These are phyloP conservation scores for Eupsilia transversa DNA, from an alignment of 2,888 invertebrate genomes.

Conservation along the genomic window DNA sequence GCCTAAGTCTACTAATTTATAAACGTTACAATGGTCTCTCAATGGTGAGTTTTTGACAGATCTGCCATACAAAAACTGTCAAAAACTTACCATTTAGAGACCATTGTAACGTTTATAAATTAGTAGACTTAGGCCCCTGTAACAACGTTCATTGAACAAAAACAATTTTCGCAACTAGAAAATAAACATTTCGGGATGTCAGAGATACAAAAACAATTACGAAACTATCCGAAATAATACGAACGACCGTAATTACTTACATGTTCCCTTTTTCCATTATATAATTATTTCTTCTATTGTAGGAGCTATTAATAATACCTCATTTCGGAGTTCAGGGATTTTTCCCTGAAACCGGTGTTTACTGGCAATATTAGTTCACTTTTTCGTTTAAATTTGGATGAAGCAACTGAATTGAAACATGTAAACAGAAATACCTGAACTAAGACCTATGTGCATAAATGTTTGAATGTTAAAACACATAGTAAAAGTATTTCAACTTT, in stretches of 20 bases:
- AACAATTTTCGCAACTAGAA: slow-evolving; percentile 20
- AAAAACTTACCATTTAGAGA: no score
- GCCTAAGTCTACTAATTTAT: no score
- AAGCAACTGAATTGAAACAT: neutral
- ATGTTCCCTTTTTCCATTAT: slow-evolving; percentile 27
- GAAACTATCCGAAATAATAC: slow-evolving; percentile 23
- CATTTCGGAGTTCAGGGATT: slow-evolving; percentile 11
- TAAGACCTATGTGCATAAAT: neutral
- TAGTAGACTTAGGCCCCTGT: no score
- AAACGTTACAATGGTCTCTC: no score
- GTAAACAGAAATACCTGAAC: neutral
- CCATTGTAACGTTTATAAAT: no score
- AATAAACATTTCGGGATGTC: slow-evolving; percentile 29
- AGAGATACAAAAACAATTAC: slow-evolving; percentile 51
- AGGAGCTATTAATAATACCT: slow-evolving; percentile 27
- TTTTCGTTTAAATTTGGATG: neutral
- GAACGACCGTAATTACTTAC: slow-evolving; percentile 43
- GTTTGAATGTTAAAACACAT: neutral
- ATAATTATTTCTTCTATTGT: slow-evolving; percentile 34
- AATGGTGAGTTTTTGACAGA: no score
- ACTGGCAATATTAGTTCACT: neutral
- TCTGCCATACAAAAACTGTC: no score
- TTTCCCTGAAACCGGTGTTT: neutral
- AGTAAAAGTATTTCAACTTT: neutral
- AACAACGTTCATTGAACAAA: neutral